Evolutionary conservation across 1,140 invertebrate genomes (phyloP).

Genomic region (Drosophila navojoa): DNA sequence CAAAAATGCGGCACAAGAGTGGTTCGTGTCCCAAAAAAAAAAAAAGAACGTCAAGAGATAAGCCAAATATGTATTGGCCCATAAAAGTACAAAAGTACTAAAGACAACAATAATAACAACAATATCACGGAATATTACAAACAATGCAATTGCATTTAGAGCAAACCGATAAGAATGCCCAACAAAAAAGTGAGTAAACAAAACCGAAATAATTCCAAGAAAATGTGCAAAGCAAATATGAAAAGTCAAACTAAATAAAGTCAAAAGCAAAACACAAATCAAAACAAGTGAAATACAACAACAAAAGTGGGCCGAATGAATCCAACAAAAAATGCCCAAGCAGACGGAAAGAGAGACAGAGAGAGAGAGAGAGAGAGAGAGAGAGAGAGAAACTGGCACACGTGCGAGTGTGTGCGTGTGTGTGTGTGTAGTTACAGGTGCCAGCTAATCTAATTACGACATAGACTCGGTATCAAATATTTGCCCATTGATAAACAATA

Average conservation of each 20-base stretch:
- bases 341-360: constrained; percentile 10
- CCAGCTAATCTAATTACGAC: constrained; percentile 74
- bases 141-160: constrained; percentile 71
- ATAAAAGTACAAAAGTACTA: constrained; percentile 36
- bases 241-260: constrained; percentile 50
- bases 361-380: constrained; percentile 19
- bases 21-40: constrained; percentile 52
- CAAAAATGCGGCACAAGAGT: constrained; percentile 28
- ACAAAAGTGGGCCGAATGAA: constrained; percentile 39
- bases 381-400: constrained; percentile 55
- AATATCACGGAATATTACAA: constrained; percentile 12
- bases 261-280: constrained; percentile 38
- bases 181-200: constrained; percentile 34
- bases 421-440: constrained; percentile 53
- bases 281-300: constrained; percentile 39
- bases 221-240: constrained; percentile 46
- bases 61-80: constrained; percentile 43
- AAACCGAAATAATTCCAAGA: constrained; percentile 31
- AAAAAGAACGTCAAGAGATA: constrained; percentile 49
- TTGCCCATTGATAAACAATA: constrained; percentile 56
- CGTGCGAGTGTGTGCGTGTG: constrained; percentile 2
- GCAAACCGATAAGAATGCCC: constrained; percentile 42
- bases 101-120: constrained; percentile 6
- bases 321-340: constrained; percentile 36
- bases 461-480: constrained; percentile 50